Percentiles rank a stretch among this genome's conserved stretches.
Conservation (phyloP, 2,113 vertebrate genomes). For the Saimiri boliviensis region DNA sequence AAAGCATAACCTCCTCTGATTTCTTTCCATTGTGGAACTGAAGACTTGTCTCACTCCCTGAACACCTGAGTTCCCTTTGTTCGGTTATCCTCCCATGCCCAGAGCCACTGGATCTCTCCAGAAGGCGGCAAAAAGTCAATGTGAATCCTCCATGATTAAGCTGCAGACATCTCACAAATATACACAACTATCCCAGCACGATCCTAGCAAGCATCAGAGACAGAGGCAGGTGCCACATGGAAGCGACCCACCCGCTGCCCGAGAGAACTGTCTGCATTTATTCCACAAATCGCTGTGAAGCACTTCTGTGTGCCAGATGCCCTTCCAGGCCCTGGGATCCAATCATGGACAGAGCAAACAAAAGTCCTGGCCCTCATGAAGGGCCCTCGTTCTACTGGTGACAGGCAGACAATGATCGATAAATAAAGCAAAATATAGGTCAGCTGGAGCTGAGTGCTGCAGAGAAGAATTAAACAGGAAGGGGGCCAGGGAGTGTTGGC, state of each 20-base stretch:
- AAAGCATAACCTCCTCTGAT: background rate
- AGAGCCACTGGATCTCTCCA: background rate
- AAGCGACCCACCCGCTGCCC: rapidly evolving
- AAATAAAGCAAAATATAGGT: background rate
- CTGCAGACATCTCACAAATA: background rate
- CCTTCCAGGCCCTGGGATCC: background rate
- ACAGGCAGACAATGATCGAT: background rate
- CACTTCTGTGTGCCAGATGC: background rate
- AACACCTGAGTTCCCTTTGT: background rate
- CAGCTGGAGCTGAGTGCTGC: background rate
- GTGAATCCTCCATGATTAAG: background rate
- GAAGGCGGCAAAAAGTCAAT: background rate
- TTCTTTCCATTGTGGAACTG: background rate
- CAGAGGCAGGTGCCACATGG: rapidly evolving
- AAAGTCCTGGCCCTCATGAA: background rate
- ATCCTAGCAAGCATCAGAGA: background rate
- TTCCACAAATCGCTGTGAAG: rapidly evolving
- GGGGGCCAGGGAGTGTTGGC: background rate
- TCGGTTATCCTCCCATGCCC: background rate
- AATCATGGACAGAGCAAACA: background rate
- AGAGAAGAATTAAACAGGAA: background rate
- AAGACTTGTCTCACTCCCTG: background rate
- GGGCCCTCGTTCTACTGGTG: background rate
- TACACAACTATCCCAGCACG: background rate
- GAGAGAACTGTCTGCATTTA: background rate